phyloP scores from a whole-genome alignment of 2,888 invertebrate species.

The Plagodis dolabraria region DNA sequence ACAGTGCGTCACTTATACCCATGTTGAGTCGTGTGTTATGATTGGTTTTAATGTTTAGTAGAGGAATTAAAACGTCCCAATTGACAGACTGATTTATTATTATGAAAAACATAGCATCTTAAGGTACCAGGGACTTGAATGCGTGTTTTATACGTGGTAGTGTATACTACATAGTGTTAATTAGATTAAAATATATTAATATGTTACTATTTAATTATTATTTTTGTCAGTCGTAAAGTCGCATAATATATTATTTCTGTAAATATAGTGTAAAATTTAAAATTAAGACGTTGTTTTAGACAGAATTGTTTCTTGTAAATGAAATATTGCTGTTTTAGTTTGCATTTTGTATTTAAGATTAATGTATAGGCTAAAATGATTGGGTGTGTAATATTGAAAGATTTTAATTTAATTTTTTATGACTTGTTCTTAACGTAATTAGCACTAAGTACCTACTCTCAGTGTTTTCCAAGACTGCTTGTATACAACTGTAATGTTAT shows the following conservation, averaged over 20 bases:
- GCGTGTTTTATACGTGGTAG: conserved; percentile 84
- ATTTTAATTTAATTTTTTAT: conserved; percentile 77
- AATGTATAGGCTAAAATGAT: conserved; percentile 64
- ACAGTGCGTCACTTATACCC: conserved; percentile 64
- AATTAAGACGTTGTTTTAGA: conserved; percentile 77
- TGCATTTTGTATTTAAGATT: conserved; percentile 82
- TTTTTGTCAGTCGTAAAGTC: conserved; percentile 74
- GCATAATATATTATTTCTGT: conserved; percentile 83
- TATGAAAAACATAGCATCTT: conserved; percentile 67
- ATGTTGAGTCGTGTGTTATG: conserved; percentile 75
- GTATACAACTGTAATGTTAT: conserved; percentile 80
- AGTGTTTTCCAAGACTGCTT: conserved; percentile 85
- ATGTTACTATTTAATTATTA: conserved; percentile 75
- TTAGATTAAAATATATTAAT: conserved; percentile 77
- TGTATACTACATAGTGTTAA: conserved; percentile 80
- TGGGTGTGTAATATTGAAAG: conserved; percentile 75
- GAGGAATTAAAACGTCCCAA: conserved; percentile 85
- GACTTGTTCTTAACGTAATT: conserved; percentile 74
- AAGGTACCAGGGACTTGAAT: conserved; percentile 81
- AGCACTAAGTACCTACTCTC: conserved; percentile 82
- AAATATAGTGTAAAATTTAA: conserved; percentile 76
- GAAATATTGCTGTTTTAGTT: conserved; percentile 83
- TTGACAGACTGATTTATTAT: conserved; percentile 84
- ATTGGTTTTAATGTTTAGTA: conserved; percentile 78
- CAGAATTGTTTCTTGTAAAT: conserved; percentile 81